Evolutionary conservation across 2,888 invertebrate species (phyloP), one percentile per base, ranked within the genome.

Genomic region (Hanleya hanleyi): DNA sequence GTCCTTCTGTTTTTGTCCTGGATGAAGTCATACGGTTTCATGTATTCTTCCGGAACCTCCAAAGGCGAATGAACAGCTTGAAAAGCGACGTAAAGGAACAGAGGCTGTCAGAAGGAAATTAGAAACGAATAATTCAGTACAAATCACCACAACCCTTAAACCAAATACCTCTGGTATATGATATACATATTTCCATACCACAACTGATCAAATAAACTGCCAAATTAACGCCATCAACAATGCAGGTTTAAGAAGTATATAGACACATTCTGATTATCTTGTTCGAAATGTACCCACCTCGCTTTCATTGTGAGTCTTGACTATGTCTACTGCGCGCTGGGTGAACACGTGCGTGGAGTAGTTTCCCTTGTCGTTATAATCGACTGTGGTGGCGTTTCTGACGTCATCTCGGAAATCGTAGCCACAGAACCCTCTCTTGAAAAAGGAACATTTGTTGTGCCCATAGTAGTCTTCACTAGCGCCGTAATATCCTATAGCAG

Each of bases 401-500:
- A 41, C 12, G 47, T 71, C 66, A 26, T 76, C 67, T 9, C 74
- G 41, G 33, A 80, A 67, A 70, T 80, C 80, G 37, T 74, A 22
- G 5, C 76, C 79, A 76, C 76, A 75, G 18, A 18, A 38, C 4
- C 47, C 18, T 1, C 29, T 7, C 3, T 29, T 3, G 9, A 66
- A 18, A 3, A 1, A 15, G 4, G 41, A 29, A 64, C 79, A 78
- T 12, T 68, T 36, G 9, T 33, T 69, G 70, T 89, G 88, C 1
- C 79, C 85, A 72, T 83, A 88, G 73, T 90, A 89, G 61, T 89
- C 85, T 73, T 88, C 88, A 70, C 83, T 80, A 5, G 89, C 89
- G 51, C 87, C 88, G 76, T 91, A 88, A 78, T 90, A 91, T 12
- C 92, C 92, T 84, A n/a, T n/a, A n/a, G n/a, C n/a, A n/a, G n/a